Base-by-base conservation (phyloP, 2,797 vertebrate genomes). In the Lates japonicus region DNA sequence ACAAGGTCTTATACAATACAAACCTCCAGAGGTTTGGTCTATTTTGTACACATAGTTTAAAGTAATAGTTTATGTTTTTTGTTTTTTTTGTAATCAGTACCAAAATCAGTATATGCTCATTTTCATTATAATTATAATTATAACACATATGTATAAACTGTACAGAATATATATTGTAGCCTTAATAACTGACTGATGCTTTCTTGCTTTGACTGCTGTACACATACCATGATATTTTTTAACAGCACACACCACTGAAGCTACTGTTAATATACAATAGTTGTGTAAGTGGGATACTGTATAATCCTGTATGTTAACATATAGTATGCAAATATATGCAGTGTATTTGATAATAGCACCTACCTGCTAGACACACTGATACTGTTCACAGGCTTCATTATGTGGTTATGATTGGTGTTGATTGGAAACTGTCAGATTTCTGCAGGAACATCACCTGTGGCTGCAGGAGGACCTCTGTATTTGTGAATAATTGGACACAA, bases 401-500 rank as follows among this genome's bases (percentile, higher is more conserved):
- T 55, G 25, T 25, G 22, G 22, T 52, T 7, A n/a, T 13, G 51
- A 12, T 22, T 61, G 35, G 22, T 55, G 41, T 39, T 74, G 62
- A 35, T 29, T 54, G 17, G 37, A 55, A n/a, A 35, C 31, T 20
- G 22, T 3, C 39, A n/a, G 29, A 16, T 54, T 20, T 10, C 66
- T 35, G 64, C 55, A 37, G 65, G 55, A 78, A 31, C 31, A 19
- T 69, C 33, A 44, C 42, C 49, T 64, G 7, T 5, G 11, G 41
- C 14, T 49, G 62, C 78, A 65, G 48, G 39, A 69, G 29, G 41
- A 44, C 46, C 12, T 58, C 11, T 42, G 44, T n/a, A 33, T 60
- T 63, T 57, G 61, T 58, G 67, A 22, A 71, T 31, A 7, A 44
- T 51, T 10, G 17, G 37, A 37, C 41, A 22, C 54, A 76, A 72